These are phyloP conservation scores for Drosophila cracens DNA, from an alignment of 2,888 invertebrate species.

Conservation along the genomic window DNA sequence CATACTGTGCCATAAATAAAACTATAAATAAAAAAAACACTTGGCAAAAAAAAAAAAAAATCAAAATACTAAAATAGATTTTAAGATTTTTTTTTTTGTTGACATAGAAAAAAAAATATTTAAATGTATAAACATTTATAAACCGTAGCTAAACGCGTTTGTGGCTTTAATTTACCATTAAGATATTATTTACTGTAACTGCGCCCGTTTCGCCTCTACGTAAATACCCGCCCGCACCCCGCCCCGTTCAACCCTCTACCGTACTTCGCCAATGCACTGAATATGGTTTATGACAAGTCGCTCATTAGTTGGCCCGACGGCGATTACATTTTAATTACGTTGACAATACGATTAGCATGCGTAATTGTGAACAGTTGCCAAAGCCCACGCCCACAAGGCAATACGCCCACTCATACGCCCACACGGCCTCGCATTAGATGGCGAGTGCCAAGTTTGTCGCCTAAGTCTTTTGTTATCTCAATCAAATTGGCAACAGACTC, in stretches of 20 bases:
- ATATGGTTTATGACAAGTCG: conserved; percentile 67
- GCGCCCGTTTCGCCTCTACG: conserved; percentile 29
- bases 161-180: conserved; percentile 78
- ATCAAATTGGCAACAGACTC: conserved; percentile 29
- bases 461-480: conserved; percentile 68
- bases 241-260: background rate
- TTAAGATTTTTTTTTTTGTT: conserved; percentile 42
- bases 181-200: conserved; percentile 72
- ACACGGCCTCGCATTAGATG: conserved; percentile 7
- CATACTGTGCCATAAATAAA: conserved; percentile 62
- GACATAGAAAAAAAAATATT: conserved; percentile 36
- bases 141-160: conserved; percentile 58
- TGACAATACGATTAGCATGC: conserved; percentile 78
- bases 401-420: conserved; percentile 28
- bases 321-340: conserved; percentile 78
- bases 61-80: conserved; percentile 57
- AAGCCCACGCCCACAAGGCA: conserved; percentile 17
- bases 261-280: background rate
- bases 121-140: background rate
- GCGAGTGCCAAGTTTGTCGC: conserved; percentile 57
- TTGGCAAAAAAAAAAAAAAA: conserved; percentile 55
- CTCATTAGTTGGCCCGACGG: conserved; percentile 66
- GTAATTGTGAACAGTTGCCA: conserved; percentile 63
- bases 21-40: conserved; percentile 48
- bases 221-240: background rate